Conservation (phyloP, 1,140 invertebrate genomes). For the Thereuonema tuberculata region DNA sequence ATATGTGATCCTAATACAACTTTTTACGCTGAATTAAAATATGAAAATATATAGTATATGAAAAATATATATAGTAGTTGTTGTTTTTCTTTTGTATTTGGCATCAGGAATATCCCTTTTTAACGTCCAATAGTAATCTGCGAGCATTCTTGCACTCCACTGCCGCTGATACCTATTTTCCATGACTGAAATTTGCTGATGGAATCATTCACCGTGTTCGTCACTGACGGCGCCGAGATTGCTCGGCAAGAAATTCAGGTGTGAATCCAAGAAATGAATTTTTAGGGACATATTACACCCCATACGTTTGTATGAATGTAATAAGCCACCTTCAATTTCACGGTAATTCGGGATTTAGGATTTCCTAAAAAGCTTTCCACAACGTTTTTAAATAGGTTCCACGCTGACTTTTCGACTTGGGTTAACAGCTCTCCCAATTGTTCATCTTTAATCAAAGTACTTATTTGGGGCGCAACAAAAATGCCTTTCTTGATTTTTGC, state of each 20-base stretch:
- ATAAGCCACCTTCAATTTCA: slow-evolving; percentile 13
- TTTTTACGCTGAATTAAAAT: background rate
- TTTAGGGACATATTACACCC: slow-evolving; percentile 18
- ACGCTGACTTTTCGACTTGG: slow-evolving; percentile 14
- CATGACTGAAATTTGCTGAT: slow-evolving; percentile 14
- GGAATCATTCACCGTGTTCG: slow-evolving; percentile 16
- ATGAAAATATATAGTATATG: background rate
- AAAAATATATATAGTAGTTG: background rate
- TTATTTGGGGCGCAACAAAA: slow-evolving; percentile 26
- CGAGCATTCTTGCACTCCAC: slow-evolving; percentile 14
- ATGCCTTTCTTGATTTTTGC: slow-evolving; percentile 26
- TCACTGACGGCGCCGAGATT: slow-evolving; percentile 11
- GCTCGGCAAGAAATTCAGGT: slow-evolving; percentile 15
- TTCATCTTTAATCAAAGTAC: slow-evolving; percentile 19
- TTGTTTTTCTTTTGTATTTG: background rate
- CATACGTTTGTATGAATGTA: slow-evolving; percentile 9
- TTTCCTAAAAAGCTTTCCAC: slow-evolving; percentile 15
- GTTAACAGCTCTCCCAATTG: slow-evolving; percentile 16
- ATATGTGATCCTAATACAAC: background rate
- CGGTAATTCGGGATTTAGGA: slow-evolving; percentile 14
- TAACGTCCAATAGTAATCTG: slow-evolving; percentile 14
- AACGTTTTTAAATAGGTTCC: slow-evolving; percentile 13
- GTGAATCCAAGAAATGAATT: slow-evolving; percentile 13
- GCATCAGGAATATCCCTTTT: background rate
- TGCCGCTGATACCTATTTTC: slow-evolving; percentile 12